Evolutionary conservation across 1,140 invertebrate species (phyloP).

Genomic region (Paralvinella palmiformis): DNA sequence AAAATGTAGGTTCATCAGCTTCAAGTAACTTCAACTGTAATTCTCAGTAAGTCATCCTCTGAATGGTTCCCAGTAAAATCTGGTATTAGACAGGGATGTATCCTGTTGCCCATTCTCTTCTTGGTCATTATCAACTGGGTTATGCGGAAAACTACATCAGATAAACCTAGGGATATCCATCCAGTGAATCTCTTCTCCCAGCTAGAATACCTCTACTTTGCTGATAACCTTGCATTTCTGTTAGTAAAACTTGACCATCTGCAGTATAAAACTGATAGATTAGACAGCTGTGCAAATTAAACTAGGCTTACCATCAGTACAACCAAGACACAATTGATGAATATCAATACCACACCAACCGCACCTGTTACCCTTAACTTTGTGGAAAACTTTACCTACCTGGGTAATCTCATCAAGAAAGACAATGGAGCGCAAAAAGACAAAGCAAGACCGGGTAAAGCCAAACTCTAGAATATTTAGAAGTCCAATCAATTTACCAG

Average conservation of each 20-base stretch:
- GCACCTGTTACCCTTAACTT: not conserved
- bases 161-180: not conserved
- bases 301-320: too few species aligned
- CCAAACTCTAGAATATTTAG: too few species aligned
- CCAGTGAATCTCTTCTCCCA: not conserved
- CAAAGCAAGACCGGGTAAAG: too few species aligned
- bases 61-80: conserved; percentile 1
- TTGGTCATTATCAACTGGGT: conserved; percentile 1
- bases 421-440: too few species aligned
- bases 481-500: too few species aligned
- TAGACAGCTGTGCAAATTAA: not conserved
- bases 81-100: not conserved
- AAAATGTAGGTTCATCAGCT: too few species aligned
- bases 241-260: not conserved
- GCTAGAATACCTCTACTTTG: not conserved
- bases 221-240: not conserved
- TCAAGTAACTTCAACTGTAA: too few species aligned
- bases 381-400: too few species aligned
- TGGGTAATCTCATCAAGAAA: too few species aligned
- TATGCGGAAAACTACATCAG: not conserved
- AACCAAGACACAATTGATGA: not conserved
- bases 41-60: not conserved
- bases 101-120: not conserved
- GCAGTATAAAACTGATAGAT: not conserved
- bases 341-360: not conserved